Evolutionary conservation across 1,140 invertebrate genomes (phyloP).

Genomic region (Orius insidiosus): DNA sequence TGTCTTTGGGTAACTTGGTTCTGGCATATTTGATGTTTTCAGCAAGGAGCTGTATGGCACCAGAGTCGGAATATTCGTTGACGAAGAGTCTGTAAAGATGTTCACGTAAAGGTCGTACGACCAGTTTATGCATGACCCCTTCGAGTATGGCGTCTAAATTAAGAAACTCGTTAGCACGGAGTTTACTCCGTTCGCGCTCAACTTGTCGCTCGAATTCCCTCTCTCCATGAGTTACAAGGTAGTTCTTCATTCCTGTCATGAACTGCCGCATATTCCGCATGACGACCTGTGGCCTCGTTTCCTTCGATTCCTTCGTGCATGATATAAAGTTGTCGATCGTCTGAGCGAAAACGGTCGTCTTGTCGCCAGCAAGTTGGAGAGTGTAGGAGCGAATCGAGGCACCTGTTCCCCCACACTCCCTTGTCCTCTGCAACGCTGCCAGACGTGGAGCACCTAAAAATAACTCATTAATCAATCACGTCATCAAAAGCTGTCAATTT

Average conservation of each 20-base stretch:
- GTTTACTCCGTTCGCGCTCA: conserved; percentile 64
- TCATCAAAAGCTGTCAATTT: background rate
- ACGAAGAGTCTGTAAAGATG: conserved; percentile 76
- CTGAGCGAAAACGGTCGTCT: conserved; percentile 71
- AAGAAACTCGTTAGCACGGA: conserved; percentile 79
- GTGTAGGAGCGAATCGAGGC: conserved; percentile 54
- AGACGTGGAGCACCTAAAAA: conserved; percentile 51
- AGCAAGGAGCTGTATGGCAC: conserved; percentile 59
- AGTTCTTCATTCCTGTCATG: conserved; percentile 96
- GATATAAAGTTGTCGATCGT: conserved; percentile 87
- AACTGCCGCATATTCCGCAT: conserved; percentile 92
- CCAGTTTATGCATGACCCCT: conserved; percentile 74
- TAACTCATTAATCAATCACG: conserved; percentile 6
- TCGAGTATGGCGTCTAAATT: conserved; percentile 89
- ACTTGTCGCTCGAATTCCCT: conserved; percentile 78
- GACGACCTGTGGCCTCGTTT: conserved; percentile 70
- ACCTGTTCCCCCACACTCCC: conserved; percentile 39
- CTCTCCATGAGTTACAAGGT: conserved; percentile 85
- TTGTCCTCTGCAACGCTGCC: conserved; percentile 42
- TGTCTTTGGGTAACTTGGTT: conserved; percentile 56
- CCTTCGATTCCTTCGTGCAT: conserved; percentile 79
- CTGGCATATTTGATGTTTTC: conserved; percentile 72
- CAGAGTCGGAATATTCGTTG: conserved; percentile 57
- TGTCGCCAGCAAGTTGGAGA: conserved; percentile 63
- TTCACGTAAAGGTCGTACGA: conserved; percentile 69